Percentiles rank a stretch among this genome's conserved stretches.
phyloP scores from a whole-genome alignment of 2,888 invertebrate genomes.

The Pegoplata infirma region DNA sequence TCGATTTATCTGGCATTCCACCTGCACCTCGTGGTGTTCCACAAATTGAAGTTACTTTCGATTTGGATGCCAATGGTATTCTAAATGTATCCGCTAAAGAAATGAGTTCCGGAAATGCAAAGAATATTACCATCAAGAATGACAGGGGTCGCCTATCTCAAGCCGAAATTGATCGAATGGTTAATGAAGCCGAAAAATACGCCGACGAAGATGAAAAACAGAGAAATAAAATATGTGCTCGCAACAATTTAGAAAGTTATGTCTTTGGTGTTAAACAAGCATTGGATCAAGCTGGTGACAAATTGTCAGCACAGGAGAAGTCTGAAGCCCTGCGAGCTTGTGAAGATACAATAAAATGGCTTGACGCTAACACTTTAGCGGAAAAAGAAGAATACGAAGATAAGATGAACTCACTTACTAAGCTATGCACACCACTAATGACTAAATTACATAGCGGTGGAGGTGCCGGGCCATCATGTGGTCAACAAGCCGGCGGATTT shows the following conservation, averaged over 20 bases:
- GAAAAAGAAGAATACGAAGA: slow-evolving; percentile 86
- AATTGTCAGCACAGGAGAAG: slow-evolving; percentile 83
- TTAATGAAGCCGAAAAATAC: slow-evolving; percentile 86
- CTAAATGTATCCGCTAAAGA: slow-evolving; percentile 90
- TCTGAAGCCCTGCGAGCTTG: slow-evolving; percentile 83
- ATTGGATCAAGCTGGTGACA: slow-evolving; percentile 81
- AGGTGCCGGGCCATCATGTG: slow-evolving; percentile 79
- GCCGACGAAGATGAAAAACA: slow-evolving; percentile 86
- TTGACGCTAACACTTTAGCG: slow-evolving; percentile 86
- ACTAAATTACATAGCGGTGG: slow-evolving; percentile 77
- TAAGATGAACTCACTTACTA: slow-evolving; percentile 66
- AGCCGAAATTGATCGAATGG: slow-evolving; percentile 90
- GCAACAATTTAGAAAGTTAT: slow-evolving; percentile 83
- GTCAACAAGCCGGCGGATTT: slow-evolving; percentile 82
- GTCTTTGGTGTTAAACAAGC: slow-evolving; percentile 84
- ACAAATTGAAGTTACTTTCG: slow-evolving; percentile 90
- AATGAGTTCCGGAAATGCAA: slow-evolving; percentile 83
- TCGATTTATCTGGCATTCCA: slow-evolving; percentile 96
- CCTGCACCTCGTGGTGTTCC: slow-evolving; percentile 94
- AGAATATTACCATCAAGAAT: slow-evolving; percentile 89
- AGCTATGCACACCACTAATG: slow-evolving; percentile 72
- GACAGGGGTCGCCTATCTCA: slow-evolving; percentile 90
- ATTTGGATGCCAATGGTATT: slow-evolving; percentile 95
- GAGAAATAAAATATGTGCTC: slow-evolving; percentile 81
- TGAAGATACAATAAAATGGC: slow-evolving; percentile 83